These are phyloP conservation scores for Rhabdornis inornatus DNA, from an alignment of 2,113 vertebrate species.

Conservation along the genomic window DNA sequence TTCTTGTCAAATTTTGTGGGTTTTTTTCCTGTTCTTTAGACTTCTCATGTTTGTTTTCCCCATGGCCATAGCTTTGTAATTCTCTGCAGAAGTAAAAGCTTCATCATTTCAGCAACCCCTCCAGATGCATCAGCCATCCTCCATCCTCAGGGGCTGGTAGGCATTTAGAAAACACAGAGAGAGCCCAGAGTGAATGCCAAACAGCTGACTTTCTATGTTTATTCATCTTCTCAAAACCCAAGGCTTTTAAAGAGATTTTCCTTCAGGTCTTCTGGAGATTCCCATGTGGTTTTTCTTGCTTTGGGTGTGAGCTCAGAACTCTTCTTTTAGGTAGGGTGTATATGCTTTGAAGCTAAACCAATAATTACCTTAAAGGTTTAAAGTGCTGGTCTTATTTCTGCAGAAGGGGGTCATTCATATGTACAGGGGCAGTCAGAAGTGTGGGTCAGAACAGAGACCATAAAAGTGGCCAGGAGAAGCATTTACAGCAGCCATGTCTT, in stretches of 20 bases:
- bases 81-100: not conserved
- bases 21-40: not conserved
- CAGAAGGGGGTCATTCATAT: not conserved
- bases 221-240: not conserved
- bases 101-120: not conserved
- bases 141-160: not conserved
- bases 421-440: not conserved
- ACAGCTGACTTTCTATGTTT: not conserved
- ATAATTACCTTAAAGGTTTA: not conserved
- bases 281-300: not conserved
- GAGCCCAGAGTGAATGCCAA: not conserved
- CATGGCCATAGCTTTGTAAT: not conserved
- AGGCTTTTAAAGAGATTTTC: not conserved
- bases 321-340: not conserved
- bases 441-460: not conserved
- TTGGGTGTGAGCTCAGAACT: not conserved
- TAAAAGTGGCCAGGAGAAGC: not conserved
- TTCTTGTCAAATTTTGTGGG: not conserved
- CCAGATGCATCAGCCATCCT: rapidly evolving
- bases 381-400: not conserved
- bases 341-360: not conserved
- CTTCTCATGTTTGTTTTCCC: not conserved
- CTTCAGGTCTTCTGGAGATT: not conserved
- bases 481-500: not conserved
- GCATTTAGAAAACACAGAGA: not conserved